phyloP scores from a whole-genome alignment of 1,140 invertebrate genomes.

The Elymnias hypermnestra region DNA sequence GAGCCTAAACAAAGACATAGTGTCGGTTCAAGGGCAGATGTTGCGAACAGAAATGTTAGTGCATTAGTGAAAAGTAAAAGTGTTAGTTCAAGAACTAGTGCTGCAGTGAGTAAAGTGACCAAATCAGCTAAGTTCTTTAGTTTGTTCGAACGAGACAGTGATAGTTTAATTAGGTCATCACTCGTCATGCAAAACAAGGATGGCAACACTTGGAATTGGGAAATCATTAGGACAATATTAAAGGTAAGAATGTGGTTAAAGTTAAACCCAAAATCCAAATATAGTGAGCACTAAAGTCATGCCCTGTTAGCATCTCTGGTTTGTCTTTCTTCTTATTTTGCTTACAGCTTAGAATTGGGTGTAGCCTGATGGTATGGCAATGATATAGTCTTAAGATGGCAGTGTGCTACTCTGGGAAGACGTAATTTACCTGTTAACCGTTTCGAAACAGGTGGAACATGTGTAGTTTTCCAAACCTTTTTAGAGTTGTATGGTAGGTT shows the following conservation, averaged over 20 bases:
- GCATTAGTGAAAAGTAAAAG: conserved; percentile 72
- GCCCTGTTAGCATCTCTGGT: no score
- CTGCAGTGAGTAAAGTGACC: conserved; percentile 60
- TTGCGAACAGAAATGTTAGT: conserved; percentile 53
- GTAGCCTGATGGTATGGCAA: no score
- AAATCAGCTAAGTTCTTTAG: conserved; percentile 65
- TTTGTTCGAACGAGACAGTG: conserved; percentile 76
- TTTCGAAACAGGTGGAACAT: no score
- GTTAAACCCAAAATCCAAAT: no score
- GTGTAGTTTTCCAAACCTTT: no score
- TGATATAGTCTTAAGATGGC: no score
- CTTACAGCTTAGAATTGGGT: no score
- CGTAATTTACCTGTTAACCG: no score
- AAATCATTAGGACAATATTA: conserved; percentile 85
- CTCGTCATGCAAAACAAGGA: conserved; percentile 85
- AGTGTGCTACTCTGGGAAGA: no score
- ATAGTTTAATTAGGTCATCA: conserved; percentile 83
- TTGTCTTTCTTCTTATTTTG: no score
- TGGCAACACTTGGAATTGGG: conserved; percentile 89
- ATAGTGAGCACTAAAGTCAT: no score
- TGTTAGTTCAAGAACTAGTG: conserved; percentile 64
- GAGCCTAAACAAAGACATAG: conserved; percentile 66
- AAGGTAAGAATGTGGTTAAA: conserved; percentile 82
- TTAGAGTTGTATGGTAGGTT: no score
- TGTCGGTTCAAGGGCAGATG: conserved; percentile 60